These are phyloP conservation scores for Pomatostomus ruficeps DNA, from an alignment of 2,113 vertebrate species.

Conservation along the genomic window DNA sequence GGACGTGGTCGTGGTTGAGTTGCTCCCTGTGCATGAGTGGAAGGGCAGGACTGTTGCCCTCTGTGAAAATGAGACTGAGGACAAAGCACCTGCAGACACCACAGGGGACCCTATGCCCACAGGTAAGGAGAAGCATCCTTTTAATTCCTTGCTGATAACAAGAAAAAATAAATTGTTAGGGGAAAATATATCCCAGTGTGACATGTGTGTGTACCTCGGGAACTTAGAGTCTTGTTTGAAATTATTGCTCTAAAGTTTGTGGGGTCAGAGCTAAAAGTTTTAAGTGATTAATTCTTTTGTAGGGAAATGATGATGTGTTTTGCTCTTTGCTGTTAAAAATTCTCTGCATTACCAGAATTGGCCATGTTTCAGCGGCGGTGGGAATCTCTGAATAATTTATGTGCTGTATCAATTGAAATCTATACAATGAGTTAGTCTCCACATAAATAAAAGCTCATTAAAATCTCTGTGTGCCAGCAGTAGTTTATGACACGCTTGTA, in stretches of 20 bases:
- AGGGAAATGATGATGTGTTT: background rate
- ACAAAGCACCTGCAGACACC: conserved; percentile 72
- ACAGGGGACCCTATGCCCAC: conserved; percentile 84
- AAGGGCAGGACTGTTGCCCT: conserved; percentile 80
- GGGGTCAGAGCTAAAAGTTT: background rate
- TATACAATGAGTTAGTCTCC: background rate
- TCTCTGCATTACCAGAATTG: background rate
- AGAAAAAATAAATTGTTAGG: no score
- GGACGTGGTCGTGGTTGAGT: conserved; percentile 84
- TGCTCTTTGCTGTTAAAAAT: background rate
- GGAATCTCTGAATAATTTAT: background rate
- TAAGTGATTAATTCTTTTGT: background rate
- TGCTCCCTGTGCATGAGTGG: conserved; percentile 85
- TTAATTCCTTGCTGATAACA: background rate
- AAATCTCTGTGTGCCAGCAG: background rate
- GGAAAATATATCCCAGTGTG: background rate
- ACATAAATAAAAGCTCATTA: conserved; percentile 6
- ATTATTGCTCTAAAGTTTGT: background rate
- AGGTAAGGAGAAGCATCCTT: conserved; percentile 68
- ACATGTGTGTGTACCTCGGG: background rate
- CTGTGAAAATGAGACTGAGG: conserved; percentile 79
- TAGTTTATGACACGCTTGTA: background rate
- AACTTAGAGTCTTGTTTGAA: background rate
- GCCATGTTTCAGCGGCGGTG: background rate
- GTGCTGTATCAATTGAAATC: background rate